Conservation (phyloP, 37 sponge, comb jelly and placozoan species). For the Geodia barretti region DNA sequence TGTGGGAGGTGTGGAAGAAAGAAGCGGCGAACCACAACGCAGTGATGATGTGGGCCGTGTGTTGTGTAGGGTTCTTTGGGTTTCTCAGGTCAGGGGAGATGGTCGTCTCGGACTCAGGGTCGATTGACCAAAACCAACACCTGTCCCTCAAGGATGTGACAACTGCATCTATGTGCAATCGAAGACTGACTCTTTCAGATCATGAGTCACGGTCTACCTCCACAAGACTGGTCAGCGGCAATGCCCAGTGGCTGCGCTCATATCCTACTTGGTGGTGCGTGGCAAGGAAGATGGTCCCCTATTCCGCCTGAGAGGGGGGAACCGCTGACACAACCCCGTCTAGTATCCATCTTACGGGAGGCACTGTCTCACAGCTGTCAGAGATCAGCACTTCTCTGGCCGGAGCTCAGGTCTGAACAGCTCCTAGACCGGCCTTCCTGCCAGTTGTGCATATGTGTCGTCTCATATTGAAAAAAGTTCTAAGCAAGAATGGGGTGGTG, state of each 20-base stretch:
- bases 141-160: conserved; percentile 10
- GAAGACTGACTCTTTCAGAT: conserved; percentile 24
- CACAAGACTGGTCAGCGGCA: neutral
- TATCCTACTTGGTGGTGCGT: conserved; percentile 14
- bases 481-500: no score
- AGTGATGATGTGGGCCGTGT: conserved; percentile 44
- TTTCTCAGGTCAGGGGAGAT: conserved; percentile 50
- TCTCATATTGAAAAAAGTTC: no score
- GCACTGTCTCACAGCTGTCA: no score
- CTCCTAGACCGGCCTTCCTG: no score
- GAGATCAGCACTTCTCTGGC: no score
- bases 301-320: neutral
- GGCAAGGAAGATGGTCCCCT: neutral
- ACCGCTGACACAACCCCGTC: no score
- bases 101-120: neutral
- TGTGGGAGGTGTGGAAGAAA: conserved; percentile 10
- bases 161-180: neutral
- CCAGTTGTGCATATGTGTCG: no score
- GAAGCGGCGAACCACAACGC: neutral
- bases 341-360: no score
- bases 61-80: conserved; percentile 46
- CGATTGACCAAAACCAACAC: conserved; percentile 11
- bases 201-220: neutral
- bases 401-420: no score
- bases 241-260: conserved; percentile 18